Conservation (phyloP, 35 echinoderm and acorn worm species). For the Ophiothrix spiculata region DNA sequence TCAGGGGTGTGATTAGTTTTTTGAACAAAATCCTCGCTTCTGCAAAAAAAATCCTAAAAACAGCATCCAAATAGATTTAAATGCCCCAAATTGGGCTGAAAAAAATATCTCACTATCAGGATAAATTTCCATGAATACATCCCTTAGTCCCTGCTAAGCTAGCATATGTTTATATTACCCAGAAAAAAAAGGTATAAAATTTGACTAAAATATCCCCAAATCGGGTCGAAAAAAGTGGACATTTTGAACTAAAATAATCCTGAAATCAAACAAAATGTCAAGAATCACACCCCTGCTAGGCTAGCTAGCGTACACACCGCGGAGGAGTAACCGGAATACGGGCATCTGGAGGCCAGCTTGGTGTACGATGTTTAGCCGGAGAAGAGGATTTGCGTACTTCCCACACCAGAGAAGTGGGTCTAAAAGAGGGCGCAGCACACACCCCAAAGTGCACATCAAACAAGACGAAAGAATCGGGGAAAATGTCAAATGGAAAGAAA, state of each 20-base stretch:
- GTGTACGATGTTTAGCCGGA: slow-evolving; percentile 83
- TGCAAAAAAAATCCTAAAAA: too few species aligned
- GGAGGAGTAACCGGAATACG: slow-evolving; percentile 22
- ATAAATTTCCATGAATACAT: too few species aligned
- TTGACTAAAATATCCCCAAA: too few species aligned
- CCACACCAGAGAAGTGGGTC: slow-evolving; percentile 97
- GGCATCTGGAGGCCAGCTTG: slow-evolving; percentile 81
- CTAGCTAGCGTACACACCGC: background rate
- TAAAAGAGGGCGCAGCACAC: slow-evolving; percentile 33
- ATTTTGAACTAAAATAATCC: background rate
- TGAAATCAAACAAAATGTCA: background rate
- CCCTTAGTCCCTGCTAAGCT: too few species aligned
- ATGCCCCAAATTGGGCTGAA: too few species aligned
- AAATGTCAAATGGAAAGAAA: slow-evolving; percentile 3
- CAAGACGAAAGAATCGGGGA: slow-evolving; percentile 10
- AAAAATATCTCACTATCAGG: too few species aligned
- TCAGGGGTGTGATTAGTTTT: too few species aligned
- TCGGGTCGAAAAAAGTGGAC: background rate
- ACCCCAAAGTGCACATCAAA: slow-evolving; percentile 15
- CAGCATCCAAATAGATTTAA: too few species aligned
- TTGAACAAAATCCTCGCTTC: too few species aligned
- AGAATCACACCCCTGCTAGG: background rate
- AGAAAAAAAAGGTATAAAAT: too few species aligned
- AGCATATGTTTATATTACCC: too few species aligned
- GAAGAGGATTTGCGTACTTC: slow-evolving; percentile 98